Conservation (phyloP, 2,113 vertebrate genomes). For the Natator depressus region DNA sequence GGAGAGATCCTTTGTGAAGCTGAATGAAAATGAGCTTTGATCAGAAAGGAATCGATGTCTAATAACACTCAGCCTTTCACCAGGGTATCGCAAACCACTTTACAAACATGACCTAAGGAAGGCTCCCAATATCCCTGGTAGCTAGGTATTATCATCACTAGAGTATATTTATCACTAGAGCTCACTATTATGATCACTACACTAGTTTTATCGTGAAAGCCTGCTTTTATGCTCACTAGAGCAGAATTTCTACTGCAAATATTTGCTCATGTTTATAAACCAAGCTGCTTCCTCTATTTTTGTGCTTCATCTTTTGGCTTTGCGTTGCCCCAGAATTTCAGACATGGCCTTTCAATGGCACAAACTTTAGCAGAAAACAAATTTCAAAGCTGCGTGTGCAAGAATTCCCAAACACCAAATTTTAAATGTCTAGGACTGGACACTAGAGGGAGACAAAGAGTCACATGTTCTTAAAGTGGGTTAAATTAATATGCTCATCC, state of each 20-base stretch:
- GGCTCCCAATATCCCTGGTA: background rate
- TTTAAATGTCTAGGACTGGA: background rate
- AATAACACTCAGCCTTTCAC: background rate
- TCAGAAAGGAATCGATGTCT: background rate
- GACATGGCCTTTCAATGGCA: too few species aligned
- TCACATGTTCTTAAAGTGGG: background rate
- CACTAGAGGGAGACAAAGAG: background rate
- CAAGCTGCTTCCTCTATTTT: background rate
- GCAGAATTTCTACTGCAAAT: background rate
- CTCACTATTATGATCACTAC: background rate
- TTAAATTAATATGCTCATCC: background rate
- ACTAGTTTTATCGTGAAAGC: background rate
- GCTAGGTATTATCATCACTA: background rate
- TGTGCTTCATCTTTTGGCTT: background rate
- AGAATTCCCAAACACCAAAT: background rate
- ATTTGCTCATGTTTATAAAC: background rate
- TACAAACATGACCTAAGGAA: background rate
- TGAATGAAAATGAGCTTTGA: background rate
- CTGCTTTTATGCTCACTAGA: rapidly evolving
- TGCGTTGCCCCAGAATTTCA: background rate
- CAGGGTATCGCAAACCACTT: background rate
- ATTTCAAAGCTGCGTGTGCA: background rate
- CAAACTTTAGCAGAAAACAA: background rate
- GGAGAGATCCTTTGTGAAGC: background rate
- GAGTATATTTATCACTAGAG: background rate